Evolutionary conservation across 2,797 vertebrate species (phyloP).

Genomic region (Triplophysa bombifrons): DNA sequence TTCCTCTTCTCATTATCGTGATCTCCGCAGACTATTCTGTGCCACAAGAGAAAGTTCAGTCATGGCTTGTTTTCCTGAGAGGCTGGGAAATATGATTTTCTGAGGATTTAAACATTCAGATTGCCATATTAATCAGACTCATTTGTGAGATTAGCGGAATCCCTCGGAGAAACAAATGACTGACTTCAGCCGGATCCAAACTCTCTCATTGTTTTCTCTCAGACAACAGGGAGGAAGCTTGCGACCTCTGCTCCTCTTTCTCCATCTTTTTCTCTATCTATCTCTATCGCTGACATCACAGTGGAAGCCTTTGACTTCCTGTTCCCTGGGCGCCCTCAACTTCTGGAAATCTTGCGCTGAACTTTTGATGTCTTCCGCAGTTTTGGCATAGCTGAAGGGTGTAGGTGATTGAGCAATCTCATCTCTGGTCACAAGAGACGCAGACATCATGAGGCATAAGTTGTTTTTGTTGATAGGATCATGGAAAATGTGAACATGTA

Average conservation of each 20-base stretch:
- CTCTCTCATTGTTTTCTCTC: slow-evolving; percentile 37
- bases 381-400: slow-evolving; percentile 44
- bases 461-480: slow-evolving; percentile 55
- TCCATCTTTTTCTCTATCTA: slow-evolving; percentile 32
- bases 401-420: slow-evolving; percentile 49
- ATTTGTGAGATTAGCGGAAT: slow-evolving; percentile 40
- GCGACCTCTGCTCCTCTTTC: slow-evolving; percentile 28
- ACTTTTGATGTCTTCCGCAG: slow-evolving; percentile 48
- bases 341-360: slow-evolving; percentile 45
- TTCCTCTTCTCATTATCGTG: slow-evolving; percentile 41
- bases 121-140: slow-evolving; percentile 42
- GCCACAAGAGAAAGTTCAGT: slow-evolving; percentile 28
- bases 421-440: slow-evolving; percentile 37
- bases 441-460: slow-evolving; percentile 48
- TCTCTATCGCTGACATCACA: slow-evolving; percentile 42
- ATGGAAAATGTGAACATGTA: slow-evolving; percentile 56
- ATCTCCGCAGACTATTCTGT: background rate
- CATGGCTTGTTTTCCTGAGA: slow-evolving; percentile 49
- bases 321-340: slow-evolving; percentile 41
- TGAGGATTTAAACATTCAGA: slow-evolving; percentile 30
- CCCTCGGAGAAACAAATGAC: slow-evolving; percentile 37
- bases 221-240: slow-evolving; percentile 54
- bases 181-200: slow-evolving; percentile 28
- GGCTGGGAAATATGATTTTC: slow-evolving; percentile 26
- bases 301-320: slow-evolving; percentile 47